Base-by-base conservation (phyloP, 1,140 invertebrate species). In the Caenorhabditis briggsae region DNA sequence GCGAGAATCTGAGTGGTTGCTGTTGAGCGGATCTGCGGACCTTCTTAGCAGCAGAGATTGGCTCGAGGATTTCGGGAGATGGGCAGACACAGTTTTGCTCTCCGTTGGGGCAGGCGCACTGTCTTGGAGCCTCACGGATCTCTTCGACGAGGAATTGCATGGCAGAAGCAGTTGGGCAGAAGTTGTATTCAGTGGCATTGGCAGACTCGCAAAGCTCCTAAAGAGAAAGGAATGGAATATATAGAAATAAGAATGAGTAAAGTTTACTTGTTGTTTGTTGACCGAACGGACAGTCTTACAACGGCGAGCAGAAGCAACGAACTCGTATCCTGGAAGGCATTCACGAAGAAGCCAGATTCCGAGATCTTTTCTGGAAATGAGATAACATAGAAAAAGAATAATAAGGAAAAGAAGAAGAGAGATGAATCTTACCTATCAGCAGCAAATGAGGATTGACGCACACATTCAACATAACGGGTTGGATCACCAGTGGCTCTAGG, bases 311-410 rank as follows among this genome's bases (percentile, higher is more conserved):
- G 91, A 90, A 46, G 91, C 88, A 25, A 91, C 91, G 65, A 91
- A 91, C 59, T 91, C 89, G 82, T 89, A 90, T 64, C 89, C 90
- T 48, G 89, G 88, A 85, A 89, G 89, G 61, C 90, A 91, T 82
- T 92, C 90, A 41, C 91, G 86, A 23, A 91, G 83, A n/a, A 88
- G 86, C 90, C 90, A 91, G 50, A 91, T 88, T 74, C 90, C 90
- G 53, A 91, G 84, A 87, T 91, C 90, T 82, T 90, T 89, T 82
- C 90, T 91, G 87, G 85, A 90, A 86, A 53, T 78, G 41, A 12
- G 25, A 78, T 12, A 25, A 14, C 2, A 43, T 14, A 5, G 23
- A 78, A 58, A 18, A 43, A 25, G 3, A 9, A 61, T 20, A 16
- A 64, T 20, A 46, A 56, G 14, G 41, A 43, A 3, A 50, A 18